Base-by-base conservation (phyloP, 2,113 vertebrate species). In the Pluvianellus socialis region DNA sequence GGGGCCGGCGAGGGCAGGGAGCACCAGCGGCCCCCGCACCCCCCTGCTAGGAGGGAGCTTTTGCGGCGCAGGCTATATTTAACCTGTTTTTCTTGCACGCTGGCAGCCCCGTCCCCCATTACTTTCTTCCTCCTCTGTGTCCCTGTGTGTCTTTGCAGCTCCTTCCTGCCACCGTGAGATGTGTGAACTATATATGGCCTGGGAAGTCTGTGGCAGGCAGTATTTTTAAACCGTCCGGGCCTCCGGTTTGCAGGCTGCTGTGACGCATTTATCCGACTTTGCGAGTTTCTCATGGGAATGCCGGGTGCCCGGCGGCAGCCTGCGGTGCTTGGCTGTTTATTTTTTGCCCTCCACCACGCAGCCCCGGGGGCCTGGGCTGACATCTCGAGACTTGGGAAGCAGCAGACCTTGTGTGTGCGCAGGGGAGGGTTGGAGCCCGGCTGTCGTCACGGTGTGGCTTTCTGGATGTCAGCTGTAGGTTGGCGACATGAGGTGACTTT, bases 221-320 rank as follows among this genome's bases (percentile, higher is more conserved):
- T 97, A 97, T 98, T 98, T 98, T 98, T 97, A 98, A 98, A 97
- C 95, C 91, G 12, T 53, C 58, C 95, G 71, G 89, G 97, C 90
- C 96, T 91, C 92, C 26, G 32, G 89, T 97, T 93, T 92, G 88
- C 97, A 96, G 77, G 91, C 95, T 74, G 87, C 79, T 56, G 90
- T 98, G 98, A 98, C 84, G 83, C 93, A 94, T 96, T 92, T 83
- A 80, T 77, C 96, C 62, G 8, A 89, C 56, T 79, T 66, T 38
- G 79, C 30, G 28, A 97, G 94, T 98, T 99, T 99, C 99, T 98
- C 98, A 96, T 99, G 98, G 98, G 99, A 99, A 98, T 98, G 96
- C 85, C 35, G 88, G 84, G 88, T 93, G 94, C 95, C 97, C 75
- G 1, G 80, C 22, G 5, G 85, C 67, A 73, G 77, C 71, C 86